Base-by-base conservation (phyloP, 2,888 invertebrate species). In the Cybosia mesomella region DNA sequence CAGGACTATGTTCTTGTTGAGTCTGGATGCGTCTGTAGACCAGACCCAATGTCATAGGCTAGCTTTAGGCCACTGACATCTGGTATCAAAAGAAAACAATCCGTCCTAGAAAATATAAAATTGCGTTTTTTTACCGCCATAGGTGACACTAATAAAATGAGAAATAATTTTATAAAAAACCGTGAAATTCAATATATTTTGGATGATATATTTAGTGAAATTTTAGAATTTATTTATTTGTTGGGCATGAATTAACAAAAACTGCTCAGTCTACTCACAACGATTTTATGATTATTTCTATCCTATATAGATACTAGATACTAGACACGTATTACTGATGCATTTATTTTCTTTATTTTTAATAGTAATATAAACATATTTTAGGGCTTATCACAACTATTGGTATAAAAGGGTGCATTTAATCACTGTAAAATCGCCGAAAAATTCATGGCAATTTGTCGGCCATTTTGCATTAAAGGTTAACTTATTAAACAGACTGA, bases 1-100 rank as follows among this genome's bases (percentile, higher is more conserved):
- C 98, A 98, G 90, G 98, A 98, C 92, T 98, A 98, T 92, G 98
- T 98, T n/a, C 95, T 98, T 63, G 98, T 98, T 34, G 98, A 98
- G 90, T 98, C 98, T 83, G 98, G 98, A n/a, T 98, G 98, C 89
- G 98, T 98, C 36, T 98, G 98, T 90, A 97, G 97, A 84, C 96
- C 96, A 13, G 92, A 93, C 57, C 89, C 91, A 9, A 78, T 85
- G 63, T 71, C 39, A 63, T 68, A 68, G 77, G 64, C 83, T 53
- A 70, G 65, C 49, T n/a, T 54, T 75, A 77, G 68, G 64, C 59
- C 10, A 21, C 57, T 53, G 39, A 61, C 32, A 13, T 58, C 28
- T 24, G 53, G 36, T 61, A 63, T 65, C 67, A 22, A 67, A 69
- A 72, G 36, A 66, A 58, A 71, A 58, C 24, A 43, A 70, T 74